These are phyloP conservation scores for Agrotis clavis DNA, from an alignment of 2,888 invertebrate species.

Conservation along the genomic window DNA sequence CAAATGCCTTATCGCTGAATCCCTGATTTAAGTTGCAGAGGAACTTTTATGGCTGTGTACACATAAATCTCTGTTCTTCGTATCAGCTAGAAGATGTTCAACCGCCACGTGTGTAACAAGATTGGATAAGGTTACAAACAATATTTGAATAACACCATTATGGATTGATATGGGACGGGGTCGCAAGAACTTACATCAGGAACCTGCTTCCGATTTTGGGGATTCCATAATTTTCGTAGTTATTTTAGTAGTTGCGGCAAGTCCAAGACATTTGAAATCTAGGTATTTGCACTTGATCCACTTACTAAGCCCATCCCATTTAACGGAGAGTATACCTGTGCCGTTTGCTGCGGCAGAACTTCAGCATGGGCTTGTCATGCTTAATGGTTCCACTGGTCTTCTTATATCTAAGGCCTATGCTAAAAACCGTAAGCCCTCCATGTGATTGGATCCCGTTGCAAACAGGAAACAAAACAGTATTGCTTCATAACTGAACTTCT, in stretches of 20 bases:
- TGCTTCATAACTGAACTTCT: conserved; percentile 45
- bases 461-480: conserved; percentile 46
- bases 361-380: too few species aligned
- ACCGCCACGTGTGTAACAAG: neutral
- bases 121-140: neutral
- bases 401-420: neutral
- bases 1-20: conserved; percentile 12
- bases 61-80: neutral
- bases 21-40: neutral
- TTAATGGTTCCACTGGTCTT: neutral
- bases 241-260: too few species aligned
- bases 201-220: neutral
- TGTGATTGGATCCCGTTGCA: conserved; percentile 40
- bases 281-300: too few species aligned
- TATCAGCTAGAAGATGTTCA: neutral
- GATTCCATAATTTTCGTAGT: neutral
- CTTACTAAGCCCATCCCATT: too few species aligned
- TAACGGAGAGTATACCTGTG: too few species aligned
- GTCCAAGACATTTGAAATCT: too few species aligned
- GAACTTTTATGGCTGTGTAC: neutral
- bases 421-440: conserved; percentile 4
- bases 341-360: too few species aligned
- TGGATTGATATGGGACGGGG: neutral
- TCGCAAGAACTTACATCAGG: neutral
- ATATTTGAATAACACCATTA: neutral